Base-by-base conservation (phyloP, 2,888 invertebrate genomes). In the Andrena minutula region DNA sequence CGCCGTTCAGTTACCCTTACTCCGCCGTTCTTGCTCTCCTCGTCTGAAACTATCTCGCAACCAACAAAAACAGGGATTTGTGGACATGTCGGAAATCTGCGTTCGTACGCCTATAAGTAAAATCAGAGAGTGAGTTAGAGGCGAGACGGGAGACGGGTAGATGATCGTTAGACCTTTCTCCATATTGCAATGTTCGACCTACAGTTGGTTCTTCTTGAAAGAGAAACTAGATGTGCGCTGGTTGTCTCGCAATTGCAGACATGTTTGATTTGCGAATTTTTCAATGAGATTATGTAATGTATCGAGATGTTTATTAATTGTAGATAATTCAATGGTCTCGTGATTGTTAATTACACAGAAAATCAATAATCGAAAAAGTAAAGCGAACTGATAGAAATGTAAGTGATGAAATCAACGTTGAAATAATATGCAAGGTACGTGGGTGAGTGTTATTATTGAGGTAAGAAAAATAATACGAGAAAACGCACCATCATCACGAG, bases 51-150 rank as follows among this genome's bases (percentile, higher is more conserved):
- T 84, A 98, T 96, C 89, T 97, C 96, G 93, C 98, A 98, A 69
- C 98, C 98, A 53, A 98, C 95, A 91, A 99, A 98, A 82, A 99
- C 98, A 47, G 99, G 99, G 93, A 99, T 99, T 95, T 98, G 97
- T 32, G 98, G 97, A 93, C 99, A 99, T 77, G 96, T 97, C 26
- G 99, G 99, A 94, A 99, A 99, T 87, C 99, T 96, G 91, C 97
- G 96, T 94, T 99, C 98, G 94, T 99, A 99, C 5, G 99, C 99
- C 98, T 99, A 94, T 23, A 86, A 88, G 84, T 71, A 73, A 79
- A 78, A 77, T 81, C 94, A 77, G 63, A 69, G 4, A 26, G 10
- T 10, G 12, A 56, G 10, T 56, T 56, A 56, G 56, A 56, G 23
- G 23, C 12, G 10, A 26, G 23, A 23, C 26, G 0, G 20, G 23